Evolutionary conservation across 2,797 vertebrate species (phyloP), one percentile per base, ranked within the genome.

Genomic region (Falco concolor): DNA sequence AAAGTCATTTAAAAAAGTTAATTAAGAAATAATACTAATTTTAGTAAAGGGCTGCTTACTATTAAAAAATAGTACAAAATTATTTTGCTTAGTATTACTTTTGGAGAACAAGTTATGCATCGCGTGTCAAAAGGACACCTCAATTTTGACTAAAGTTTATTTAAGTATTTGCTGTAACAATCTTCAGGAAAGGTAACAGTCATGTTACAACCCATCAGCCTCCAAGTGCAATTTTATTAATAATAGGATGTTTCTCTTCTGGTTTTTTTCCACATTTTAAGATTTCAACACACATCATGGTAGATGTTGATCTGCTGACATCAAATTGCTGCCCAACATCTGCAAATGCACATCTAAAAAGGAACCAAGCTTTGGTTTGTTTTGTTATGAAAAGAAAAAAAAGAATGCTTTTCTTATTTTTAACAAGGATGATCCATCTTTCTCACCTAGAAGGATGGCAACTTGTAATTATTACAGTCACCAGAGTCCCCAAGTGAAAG

Each of bases 391-490:
- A 60, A 59, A 19, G 1, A 13, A 42, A 38, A 20, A 20, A 52
- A 17, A 38, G 36, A 40, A 15, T 3, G 8, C 2, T n/a, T 63
- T 59, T 34, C 13, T 40, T 21, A 20, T 60, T 80, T 61, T 44
- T 50, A 40, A 70, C 60, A 42, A 28, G 67, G 65, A 38, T 8
- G 40, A 34, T 59, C 68, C n/a, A 67, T 54, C 77, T 78, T 64
- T 64, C 87, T 86, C 84, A 92, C 74, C 78, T 42, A 91, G 59
- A 59, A 68, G 61, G 77, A 91, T 72, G 88, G 49, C 44, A 88
- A 3, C 73, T 91, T 68, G 92, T 73, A 95, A 95, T 38, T 95
- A 64, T 42, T 78, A 92, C 47, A 96, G 89, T 94, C 90, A 65
- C 64, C 91, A 92, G 89, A 87, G 92, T 95, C 80, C 74, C 73